These are phyloP conservation scores for Liasis olivaceus DNA, from an alignment of 2,797 vertebrate species.

Conservation along the genomic window DNA sequence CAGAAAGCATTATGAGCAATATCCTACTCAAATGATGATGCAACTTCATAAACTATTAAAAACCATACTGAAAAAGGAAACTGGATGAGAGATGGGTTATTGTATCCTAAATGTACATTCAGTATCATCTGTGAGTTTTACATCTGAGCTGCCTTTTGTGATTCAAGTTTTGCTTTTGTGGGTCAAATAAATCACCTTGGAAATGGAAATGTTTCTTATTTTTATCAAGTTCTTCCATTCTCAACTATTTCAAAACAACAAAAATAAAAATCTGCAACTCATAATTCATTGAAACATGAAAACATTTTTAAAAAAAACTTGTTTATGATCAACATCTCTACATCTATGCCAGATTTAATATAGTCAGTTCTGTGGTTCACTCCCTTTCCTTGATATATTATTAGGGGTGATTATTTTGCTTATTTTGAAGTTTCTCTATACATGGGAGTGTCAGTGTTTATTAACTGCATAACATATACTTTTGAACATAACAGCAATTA, in stretches of 20 bases:
- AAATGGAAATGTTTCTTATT: background rate
- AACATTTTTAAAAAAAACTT: background rate
- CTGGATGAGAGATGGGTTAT: background rate
- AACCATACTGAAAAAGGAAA: background rate
- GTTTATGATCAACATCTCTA: background rate
- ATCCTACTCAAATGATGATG: background rate
- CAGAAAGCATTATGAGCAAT: background rate
- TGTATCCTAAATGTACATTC: background rate
- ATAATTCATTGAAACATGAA: background rate
- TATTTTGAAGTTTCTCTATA: background rate
- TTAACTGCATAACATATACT: background rate
- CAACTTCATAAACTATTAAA: background rate
- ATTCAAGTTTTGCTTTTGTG: background rate
- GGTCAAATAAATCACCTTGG: background rate
- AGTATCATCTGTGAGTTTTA: background rate
- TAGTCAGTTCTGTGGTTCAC: background rate
- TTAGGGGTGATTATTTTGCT: background rate
- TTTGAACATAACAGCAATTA: background rate
- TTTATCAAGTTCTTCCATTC: background rate
- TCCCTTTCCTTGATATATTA: background rate
- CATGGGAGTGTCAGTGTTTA: background rate
- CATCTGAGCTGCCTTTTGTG: background rate
- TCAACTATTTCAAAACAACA: background rate
- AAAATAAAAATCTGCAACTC: background rate
- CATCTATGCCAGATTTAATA: background rate